phyloP scores from a whole-genome alignment of 2,113 vertebrate genomes.

The Siniperca chuatsi region DNA sequence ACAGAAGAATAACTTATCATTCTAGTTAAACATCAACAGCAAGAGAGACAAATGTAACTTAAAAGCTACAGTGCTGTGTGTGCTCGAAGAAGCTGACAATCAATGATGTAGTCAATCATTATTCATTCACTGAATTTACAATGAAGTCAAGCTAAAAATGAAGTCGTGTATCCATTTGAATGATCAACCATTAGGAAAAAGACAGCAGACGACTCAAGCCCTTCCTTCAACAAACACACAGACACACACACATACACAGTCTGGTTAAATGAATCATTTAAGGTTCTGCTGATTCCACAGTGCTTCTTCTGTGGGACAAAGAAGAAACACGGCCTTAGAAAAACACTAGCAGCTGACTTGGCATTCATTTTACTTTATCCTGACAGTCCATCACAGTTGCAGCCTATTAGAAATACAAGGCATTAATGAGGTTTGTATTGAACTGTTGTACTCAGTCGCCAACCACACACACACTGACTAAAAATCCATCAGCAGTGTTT shows the following conservation, averaged over 20 bases:
- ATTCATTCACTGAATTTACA: background rate
- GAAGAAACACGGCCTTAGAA: slow-evolving; percentile 4
- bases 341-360: slow-evolving; percentile 36
- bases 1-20: slow-evolving; percentile 5
- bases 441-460: slow-evolving; percentile 31
- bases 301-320: slow-evolving; percentile 24
- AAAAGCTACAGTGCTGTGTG: background rate
- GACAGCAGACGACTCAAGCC: background rate
- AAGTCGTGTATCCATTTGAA: slow-evolving; percentile 8
- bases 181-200: slow-evolving; percentile 17
- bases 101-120: slow-evolving; percentile 17
- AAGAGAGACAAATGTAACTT: slow-evolving; percentile 3
- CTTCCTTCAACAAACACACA: slow-evolving; percentile 4
- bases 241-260: background rate
- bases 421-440: slow-evolving; percentile 72
- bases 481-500: slow-evolving; percentile 14
- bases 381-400: slow-evolving; percentile 48
- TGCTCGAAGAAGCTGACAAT: background rate
- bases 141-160: background rate
- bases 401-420: slow-evolving; percentile 66
- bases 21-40: slow-evolving; percentile 9
- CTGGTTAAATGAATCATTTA: slow-evolving; percentile 6
- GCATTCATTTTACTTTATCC: slow-evolving; percentile 26
- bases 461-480: background rate
- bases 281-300: slow-evolving; percentile 9